A percentile compares a stretch with the other conserved stretches of the same genome.
Evolutionary conservation across 2,113 vertebrate genomes (phyloP).

Genomic region (Pseudopodoces humilis): DNA sequence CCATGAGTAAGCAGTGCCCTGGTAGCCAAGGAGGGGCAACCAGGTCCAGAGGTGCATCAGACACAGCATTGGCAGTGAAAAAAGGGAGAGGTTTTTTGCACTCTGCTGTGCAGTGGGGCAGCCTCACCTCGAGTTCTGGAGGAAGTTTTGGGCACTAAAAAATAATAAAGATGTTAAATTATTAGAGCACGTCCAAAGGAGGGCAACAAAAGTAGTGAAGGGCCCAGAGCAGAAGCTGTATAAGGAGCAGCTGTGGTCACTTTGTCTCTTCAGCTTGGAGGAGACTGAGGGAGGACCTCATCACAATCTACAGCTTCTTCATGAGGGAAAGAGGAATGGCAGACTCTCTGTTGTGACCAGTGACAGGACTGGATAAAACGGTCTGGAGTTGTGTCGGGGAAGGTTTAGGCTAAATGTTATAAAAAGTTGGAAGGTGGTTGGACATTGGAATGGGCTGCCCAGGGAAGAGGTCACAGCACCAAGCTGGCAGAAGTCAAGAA

Average conservation of each 20-base stretch:
- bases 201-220: background rate
- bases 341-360: background rate
- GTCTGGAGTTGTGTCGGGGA: rapidly evolving
- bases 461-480: too few species aligned
- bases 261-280: background rate
- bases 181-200: rapidly evolving
- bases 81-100: background rate
- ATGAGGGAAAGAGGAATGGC: background rate
- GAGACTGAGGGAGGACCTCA: background rate
- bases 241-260: background rate
- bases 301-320: background rate
- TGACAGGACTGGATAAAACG: background rate
- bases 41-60: rapidly evolving
- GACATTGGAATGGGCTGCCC: background rate
- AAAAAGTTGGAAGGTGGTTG: background rate
- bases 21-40: background rate
- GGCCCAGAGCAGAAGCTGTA: background rate
- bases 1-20: background rate
- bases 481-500: background rate
- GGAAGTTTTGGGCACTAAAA: background rate
- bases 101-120: rapidly evolving
- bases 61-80: rapidly evolving
- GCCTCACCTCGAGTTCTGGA: rapidly evolving
- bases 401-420: background rate
- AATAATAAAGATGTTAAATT: background rate